Evolutionary conservation across 2,113 vertebrate species (phyloP).

Genomic region (Lampris incognitus): DNA sequence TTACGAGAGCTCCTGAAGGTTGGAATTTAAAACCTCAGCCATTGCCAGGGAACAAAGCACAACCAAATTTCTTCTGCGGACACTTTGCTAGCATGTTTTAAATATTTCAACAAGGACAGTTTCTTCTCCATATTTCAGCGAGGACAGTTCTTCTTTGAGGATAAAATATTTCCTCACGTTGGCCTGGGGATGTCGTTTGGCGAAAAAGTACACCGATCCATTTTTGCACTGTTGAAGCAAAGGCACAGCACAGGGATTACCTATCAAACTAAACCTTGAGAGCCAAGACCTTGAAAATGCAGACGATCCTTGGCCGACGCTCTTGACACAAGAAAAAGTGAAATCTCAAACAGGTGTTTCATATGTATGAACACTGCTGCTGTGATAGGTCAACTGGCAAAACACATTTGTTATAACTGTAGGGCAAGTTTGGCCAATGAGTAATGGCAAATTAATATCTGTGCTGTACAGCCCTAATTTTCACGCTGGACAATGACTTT

Average conservation of each 20-base stretch:
- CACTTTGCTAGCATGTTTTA: constrained; percentile 29
- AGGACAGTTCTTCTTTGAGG: constrained; percentile 27
- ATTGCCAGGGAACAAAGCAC: constrained; percentile 19
- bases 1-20: background rate
- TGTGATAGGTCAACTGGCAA: background rate
- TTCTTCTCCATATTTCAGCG: constrained; percentile 37
- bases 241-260: background rate
- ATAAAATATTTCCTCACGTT: constrained; percentile 26
- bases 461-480: background rate
- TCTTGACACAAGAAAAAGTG: background rate
- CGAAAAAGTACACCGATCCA: constrained; percentile 1
- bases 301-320: background rate
- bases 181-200: constrained; percentile 19
- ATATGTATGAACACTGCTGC: background rate
- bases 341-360: too few relatives aligned
- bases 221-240: constrained; percentile 9
- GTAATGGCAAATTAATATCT: too few relatives aligned
- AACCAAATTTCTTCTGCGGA: constrained; percentile 36
- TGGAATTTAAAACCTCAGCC: constrained; percentile 8
- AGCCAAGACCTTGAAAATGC: background rate
- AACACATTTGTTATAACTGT: background rate
- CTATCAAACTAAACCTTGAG: background rate
- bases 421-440: too few relatives aligned
- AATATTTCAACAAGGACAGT: constrained; percentile 27
- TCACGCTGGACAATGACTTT: background rate